Conservation (phyloP, 1,140 invertebrate species). For the Caenorhabditis briggsae region DNA sequence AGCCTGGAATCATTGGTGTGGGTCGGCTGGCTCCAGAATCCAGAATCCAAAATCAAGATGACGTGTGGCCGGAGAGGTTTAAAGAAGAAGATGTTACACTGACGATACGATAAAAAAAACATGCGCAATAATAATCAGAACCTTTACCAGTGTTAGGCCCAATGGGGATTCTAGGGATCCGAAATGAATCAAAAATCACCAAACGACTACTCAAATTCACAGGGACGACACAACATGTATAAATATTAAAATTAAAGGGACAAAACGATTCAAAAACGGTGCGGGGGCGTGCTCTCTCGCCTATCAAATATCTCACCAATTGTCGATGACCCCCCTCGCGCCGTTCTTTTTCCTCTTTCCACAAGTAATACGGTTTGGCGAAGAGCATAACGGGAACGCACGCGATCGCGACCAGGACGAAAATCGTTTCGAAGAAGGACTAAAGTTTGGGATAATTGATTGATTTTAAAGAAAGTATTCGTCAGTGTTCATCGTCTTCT, state of each 20-base stretch:
- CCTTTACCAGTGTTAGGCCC: too few species aligned
- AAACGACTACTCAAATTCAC: not conserved
- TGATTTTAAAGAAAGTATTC: not conserved
- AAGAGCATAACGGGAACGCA: constrained; percentile 94
- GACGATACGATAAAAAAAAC: too few species aligned
- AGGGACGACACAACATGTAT: not conserved
- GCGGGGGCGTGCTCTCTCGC: not conserved
- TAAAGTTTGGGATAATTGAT: constrained; percentile 67
- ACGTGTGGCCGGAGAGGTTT: not conserved
- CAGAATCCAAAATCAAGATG: not conserved
- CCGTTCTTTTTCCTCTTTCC: constrained; percentile 73
- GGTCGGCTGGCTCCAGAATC: not conserved
- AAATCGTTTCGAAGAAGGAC: constrained; percentile 82
- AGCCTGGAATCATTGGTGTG: constrained; percentile 33
- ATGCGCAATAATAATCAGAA: too few species aligned
- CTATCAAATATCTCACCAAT: constrained; percentile 69
- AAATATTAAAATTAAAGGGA: not conserved
- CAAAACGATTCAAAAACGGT: not conserved
- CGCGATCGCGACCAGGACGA: constrained; percentile 84
- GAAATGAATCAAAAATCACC: too few species aligned
- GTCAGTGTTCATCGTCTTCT: not conserved
- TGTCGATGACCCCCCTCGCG: constrained; percentile 69
- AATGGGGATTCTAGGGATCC: too few species aligned
- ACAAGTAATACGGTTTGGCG: constrained; percentile 85
- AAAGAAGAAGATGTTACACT: not conserved